Percentiles rank a stretch among this genome's conserved stretches.
These are phyloP conservation scores for Leptopilina boulardi DNA, from an alignment of 1,140 invertebrate species.

Conservation along the genomic window DNA sequence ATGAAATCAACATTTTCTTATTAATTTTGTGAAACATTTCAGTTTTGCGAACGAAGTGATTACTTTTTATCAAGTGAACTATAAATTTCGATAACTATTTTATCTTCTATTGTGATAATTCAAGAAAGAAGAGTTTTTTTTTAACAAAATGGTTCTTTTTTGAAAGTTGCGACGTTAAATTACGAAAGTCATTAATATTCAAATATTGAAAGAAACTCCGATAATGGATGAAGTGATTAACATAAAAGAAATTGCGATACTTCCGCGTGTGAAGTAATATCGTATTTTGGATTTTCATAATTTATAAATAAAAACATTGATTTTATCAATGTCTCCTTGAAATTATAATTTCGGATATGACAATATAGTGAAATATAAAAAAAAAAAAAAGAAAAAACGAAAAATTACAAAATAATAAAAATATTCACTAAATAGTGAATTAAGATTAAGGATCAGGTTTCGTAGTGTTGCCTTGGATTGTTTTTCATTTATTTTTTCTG, in stretches of 20 bases:
- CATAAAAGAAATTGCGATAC: constrained; percentile 8
- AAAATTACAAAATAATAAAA: not conserved
- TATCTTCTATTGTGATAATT: too few species aligned
- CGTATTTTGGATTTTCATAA: not conserved
- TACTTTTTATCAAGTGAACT: too few species aligned
- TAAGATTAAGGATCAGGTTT: too few species aligned
- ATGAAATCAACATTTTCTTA: not conserved
- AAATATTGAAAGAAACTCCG: not conserved
- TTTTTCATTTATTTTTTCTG: not conserved
- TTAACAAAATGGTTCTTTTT: too few species aligned
- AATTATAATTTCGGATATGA: not conserved
- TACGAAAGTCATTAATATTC: not conserved
- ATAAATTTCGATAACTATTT: too few species aligned
- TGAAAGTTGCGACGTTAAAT: not conserved
- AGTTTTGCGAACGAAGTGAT: too few species aligned
- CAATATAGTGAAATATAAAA: not conserved
- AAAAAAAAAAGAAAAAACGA: not conserved
- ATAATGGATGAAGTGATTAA: not conserved
- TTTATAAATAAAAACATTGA: not conserved
- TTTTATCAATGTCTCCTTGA: not conserved
- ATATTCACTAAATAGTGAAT: too few species aligned
- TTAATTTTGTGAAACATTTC: not conserved
- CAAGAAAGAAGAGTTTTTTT: too few species aligned
- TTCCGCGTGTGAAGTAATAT: constrained; percentile 6
- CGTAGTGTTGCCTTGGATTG: too few species aligned